Conservation (phyloP, 2,888 invertebrate species). For the Yponomeuta malinellus region DNA sequence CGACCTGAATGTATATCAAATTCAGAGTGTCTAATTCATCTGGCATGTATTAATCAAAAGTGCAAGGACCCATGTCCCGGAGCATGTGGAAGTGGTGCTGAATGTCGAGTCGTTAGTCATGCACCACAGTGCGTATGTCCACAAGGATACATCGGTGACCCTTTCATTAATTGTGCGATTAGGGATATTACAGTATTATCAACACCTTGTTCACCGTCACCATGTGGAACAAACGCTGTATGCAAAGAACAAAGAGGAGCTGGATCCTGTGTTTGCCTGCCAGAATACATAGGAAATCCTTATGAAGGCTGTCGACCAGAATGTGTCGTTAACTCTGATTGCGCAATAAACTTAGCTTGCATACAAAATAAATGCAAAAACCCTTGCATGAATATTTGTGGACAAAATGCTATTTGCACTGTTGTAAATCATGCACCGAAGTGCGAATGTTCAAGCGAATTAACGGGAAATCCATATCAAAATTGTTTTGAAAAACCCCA, state of each 20-base stretch:
- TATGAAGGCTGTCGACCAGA: constrained; percentile 87
- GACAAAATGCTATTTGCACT: constrained; percentile 82
- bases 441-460: constrained; percentile 80
- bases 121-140: constrained; percentile 84
- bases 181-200: constrained; percentile 52
- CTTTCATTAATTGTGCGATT: constrained; percentile 75
- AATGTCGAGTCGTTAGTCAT: constrained; percentile 84
- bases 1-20: constrained; percentile 84
- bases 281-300: constrained; percentile 84
- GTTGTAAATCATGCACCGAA: constrained; percentile 82
- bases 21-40: constrained; percentile 81
- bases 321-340: constrained; percentile 84
- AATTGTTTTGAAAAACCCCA: constrained; percentile 61
- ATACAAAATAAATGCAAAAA: constrained; percentile 83
- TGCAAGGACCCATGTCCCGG: constrained; percentile 85
- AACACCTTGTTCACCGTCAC: constrained; percentile 80
- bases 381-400: constrained; percentile 85
- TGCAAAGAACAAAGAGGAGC: constrained; percentile 81
- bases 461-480: constrained; percentile 78
- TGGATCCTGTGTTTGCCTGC: constrained; percentile 81
- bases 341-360: constrained; percentile 82
- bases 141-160: constrained; percentile 78
- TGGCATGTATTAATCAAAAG: constrained; percentile 83
- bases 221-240: constrained; percentile 84
- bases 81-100: constrained; percentile 82